phyloP scores from a whole-genome alignment of 2,113 vertebrate species.

The Puffinus mauretanicus region DNA sequence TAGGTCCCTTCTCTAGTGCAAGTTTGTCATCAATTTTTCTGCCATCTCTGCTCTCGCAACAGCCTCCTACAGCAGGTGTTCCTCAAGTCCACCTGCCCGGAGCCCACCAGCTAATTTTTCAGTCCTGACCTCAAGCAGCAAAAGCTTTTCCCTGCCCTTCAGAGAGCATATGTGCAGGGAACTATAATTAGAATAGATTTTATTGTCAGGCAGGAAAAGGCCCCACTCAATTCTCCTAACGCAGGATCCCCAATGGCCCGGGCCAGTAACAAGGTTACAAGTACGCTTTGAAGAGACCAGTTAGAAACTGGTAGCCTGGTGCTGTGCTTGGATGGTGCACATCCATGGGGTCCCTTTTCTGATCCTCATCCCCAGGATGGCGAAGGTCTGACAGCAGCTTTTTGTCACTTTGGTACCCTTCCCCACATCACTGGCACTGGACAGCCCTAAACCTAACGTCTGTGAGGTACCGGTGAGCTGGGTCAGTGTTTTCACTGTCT shows the following conservation, averaged over 20 bases:
- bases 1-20: not conserved
- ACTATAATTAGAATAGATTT: not conserved
- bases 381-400: not conserved
- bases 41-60: not conserved
- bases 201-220: not conserved
- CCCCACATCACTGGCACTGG: not conserved
- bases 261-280: not conserved
- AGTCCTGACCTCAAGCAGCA: not conserved
- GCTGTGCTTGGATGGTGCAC: not conserved
- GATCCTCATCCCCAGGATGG: fast-evolving
- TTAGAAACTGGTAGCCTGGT: not conserved
- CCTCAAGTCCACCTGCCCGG: fast-evolving
- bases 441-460: not conserved
- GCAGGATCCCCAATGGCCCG: too few relatives aligned
- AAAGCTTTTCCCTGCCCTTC: not conserved
- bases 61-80: not conserved
- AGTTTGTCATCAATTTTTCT: not conserved
- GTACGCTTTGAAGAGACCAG: not conserved
- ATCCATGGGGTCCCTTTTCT: not conserved
- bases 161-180: not conserved
- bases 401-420: not conserved
- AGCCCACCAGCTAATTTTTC: not conserved
- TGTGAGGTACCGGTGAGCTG: not conserved
- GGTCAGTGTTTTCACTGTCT: not conserved
- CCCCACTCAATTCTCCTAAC: not conserved